phyloP scores from a whole-genome alignment of 2,113 vertebrate species.

The Phyllostomus discolor region DNA sequence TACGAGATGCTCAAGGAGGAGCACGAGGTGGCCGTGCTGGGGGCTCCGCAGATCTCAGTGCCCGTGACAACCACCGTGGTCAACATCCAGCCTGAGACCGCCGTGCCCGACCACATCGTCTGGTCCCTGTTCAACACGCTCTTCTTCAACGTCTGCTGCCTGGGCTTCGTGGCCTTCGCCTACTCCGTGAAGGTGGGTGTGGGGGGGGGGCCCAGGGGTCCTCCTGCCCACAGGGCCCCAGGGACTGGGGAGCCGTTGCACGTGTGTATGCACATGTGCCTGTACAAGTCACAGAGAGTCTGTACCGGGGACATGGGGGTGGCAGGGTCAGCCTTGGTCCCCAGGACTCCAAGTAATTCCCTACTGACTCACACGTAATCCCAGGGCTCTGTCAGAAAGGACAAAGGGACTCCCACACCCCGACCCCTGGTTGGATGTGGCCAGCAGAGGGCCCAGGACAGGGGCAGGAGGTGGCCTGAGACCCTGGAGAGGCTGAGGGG shows the following conservation, averaged over 20 bases:
- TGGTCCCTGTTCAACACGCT: constrained; percentile 97
- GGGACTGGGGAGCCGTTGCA: not conserved
- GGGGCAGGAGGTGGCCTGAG: not conserved
- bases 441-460: not conserved
- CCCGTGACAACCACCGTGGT: constrained; percentile 76
- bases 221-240: not conserved
- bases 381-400: too few relatives aligned
- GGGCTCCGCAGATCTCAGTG: fast-evolving
- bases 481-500: not conserved
- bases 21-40: not conserved
- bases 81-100: constrained; percentile 74
- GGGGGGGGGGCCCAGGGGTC: too few relatives aligned
- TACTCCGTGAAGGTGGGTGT: constrained; percentile 95
- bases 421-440: not conserved
- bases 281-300: fast-evolving
- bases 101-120: constrained; percentile 86
- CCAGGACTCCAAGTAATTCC: too few relatives aligned
- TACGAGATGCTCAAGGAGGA: not conserved
- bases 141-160: constrained; percentile 93
- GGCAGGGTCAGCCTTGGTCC: too few relatives aligned
- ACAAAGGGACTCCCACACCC: not conserved
- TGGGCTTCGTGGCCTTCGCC: constrained; percentile 91
- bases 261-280: not conserved
- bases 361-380: too few relatives aligned
- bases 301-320: not conserved